phyloP scores from a whole-genome alignment of 2,797 vertebrate species.

The Diplodus puntazzo region DNA sequence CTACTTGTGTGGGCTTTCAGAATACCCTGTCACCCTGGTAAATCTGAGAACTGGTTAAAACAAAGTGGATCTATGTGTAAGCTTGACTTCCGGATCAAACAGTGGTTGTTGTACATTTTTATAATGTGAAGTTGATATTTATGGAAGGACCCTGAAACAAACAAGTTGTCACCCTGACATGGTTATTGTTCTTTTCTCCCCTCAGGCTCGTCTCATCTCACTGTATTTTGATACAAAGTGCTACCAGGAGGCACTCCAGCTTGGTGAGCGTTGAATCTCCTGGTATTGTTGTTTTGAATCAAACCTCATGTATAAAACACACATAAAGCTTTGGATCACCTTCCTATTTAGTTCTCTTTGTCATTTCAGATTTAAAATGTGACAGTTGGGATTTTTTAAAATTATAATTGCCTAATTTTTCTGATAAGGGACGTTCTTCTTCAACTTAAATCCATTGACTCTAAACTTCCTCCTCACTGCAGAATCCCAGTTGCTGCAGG shows the following conservation, averaged over 20 bases:
- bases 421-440: no score
- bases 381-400: background rate
- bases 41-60: no score
- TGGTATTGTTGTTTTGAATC: background rate
- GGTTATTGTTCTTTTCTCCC: constrained; percentile 20
- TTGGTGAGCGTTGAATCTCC: constrained; percentile 86
- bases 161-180: background rate
- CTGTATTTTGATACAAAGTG: constrained; percentile 98
- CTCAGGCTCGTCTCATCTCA: constrained; percentile 95
- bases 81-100: background rate
- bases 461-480: background rate
- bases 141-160: background rate
- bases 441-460: background rate
- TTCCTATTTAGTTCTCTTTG: background rate
- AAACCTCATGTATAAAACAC: background rate
- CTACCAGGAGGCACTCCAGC: constrained; percentile 96
- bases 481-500: constrained; percentile 95
- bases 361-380: background rate
- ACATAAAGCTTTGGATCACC: no score
- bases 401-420: background rate
- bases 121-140: background rate
- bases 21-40: no score
- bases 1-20: no score
- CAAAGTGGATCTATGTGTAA: no score
- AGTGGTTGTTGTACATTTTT: background rate